Evolutionary conservation across 2,797 vertebrate genomes (phyloP), one percentile per base, ranked within the genome.

Genomic region (Xiphorhynchus erythropygius): DNA sequence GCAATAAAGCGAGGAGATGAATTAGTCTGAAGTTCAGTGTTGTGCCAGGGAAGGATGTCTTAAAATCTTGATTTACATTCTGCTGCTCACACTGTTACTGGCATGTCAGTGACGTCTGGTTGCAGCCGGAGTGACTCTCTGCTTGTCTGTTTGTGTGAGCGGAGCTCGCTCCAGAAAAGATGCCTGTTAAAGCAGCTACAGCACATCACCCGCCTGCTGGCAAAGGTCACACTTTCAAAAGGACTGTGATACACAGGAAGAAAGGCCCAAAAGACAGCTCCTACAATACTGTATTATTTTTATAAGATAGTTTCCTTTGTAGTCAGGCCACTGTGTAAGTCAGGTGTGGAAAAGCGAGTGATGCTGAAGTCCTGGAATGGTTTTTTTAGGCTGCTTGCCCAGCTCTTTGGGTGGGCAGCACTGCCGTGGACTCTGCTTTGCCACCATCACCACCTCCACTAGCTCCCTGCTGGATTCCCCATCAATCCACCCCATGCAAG

Each of bases 41-140:
- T 68, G 74, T 90, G 93, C 83, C 92, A 71, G 80, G 52, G 89
- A 95, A 73, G 91, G 59, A 73, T 0, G 0, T 84, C 63, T 86
- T 91, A 70, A 84, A 93, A 70, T 70, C 80, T 73, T 90, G 67
- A 83, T 94, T 94, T 96, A 64, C 52, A 27, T 94, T 84, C 73
- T 79, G 63, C 77, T 87, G 18, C 87, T 95, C 44, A 56, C 80
- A 44, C 44, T 76, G 74, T 82, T 80, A 21, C 44, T 76, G 91
- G 76, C 76, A 35, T 50, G 74, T 74, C 95, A 64, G 80, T 3
- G 2, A 10, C 0, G 18, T 78, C 79, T 90, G 13, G 15, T 62
- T 90, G 27, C 69, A 68, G 79, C 79, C 5, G 0, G 44, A 53
- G 70, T 8, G 19, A 56, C 60, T 65, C 60, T 49, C 55, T 64